Evolutionary conservation across 2,888 invertebrate genomes (phyloP).

Genomic region (Chaitophorus viminalis): DNA sequence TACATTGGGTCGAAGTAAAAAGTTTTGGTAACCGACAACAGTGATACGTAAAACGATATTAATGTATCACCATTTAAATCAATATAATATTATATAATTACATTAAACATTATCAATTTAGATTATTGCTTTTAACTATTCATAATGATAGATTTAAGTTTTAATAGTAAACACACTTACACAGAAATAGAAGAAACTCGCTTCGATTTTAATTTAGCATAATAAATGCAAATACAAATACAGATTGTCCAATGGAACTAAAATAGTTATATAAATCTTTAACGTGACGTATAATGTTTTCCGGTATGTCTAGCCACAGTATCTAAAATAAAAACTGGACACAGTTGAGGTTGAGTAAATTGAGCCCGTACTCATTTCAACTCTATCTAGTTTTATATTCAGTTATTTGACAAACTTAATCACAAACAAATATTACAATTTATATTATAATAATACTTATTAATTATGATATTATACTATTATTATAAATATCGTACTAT

Average conservation of each 20-base stretch:
- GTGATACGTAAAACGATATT: background rate
- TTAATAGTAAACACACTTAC: background rate
- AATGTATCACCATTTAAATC: background rate
- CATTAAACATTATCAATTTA: too few species aligned
- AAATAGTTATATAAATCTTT: background rate
- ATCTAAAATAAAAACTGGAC: constrained; percentile 29
- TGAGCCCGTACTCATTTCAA: constrained; percentile 60
- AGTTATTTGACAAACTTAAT: constrained; percentile 62
- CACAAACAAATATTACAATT: constrained; percentile 4
- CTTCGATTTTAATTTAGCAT: background rate
- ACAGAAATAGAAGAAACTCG: background rate
- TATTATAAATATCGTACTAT: constrained; percentile 18
- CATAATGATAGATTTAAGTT: background rate
- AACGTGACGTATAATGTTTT: background rate
- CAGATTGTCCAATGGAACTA: too few species aligned
- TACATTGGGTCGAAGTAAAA: background rate
- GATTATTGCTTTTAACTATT: background rate
- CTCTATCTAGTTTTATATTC: constrained; percentile 60
- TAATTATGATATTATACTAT: background rate
- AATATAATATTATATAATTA: too few species aligned
- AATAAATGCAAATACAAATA: too few species aligned
- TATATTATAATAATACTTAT: constrained; percentile 30
- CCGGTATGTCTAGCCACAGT: background rate
- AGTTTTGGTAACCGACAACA: background rate
- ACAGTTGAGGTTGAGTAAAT: constrained; percentile 52